Percentiles rank a stretch among this genome's conserved stretches.
Evolutionary conservation across 1,140 invertebrate species (phyloP).

Genomic region (Neoseiulus cucumeris): DNA sequence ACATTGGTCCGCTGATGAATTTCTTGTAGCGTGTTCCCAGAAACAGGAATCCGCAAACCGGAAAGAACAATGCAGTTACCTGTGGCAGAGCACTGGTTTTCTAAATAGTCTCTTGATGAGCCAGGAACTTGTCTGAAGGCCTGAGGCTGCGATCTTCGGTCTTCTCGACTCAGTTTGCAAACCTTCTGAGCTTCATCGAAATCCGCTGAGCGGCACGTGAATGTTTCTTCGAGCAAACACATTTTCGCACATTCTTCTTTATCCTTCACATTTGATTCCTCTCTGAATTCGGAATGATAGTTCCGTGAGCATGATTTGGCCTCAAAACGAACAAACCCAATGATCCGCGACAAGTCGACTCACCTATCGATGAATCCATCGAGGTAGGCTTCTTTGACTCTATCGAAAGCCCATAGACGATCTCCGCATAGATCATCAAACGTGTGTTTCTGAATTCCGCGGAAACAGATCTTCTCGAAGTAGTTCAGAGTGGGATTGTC

Average conservation of each 20-base stretch:
- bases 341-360: neutral
- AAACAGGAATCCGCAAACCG: neutral
- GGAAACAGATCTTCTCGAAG: slow-evolving; percentile 31
- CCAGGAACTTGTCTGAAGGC: slow-evolving; percentile 29
- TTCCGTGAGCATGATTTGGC: too few species aligned
- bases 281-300: slow-evolving; percentile 12
- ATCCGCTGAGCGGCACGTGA: slow-evolving; percentile 32
- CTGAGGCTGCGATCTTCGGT: slow-evolving; percentile 31
- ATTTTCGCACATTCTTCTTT: slow-evolving; percentile 31
- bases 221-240: slow-evolving; percentile 30
- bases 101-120: slow-evolving; percentile 31
- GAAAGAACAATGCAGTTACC: slow-evolving; percentile 15
- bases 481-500: slow-evolving; percentile 27
- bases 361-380: slow-evolving; percentile 31
- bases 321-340: too few species aligned
- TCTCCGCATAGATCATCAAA: slow-evolving; percentile 32
- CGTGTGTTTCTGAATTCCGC: slow-evolving; percentile 23
- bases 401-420: slow-evolving; percentile 33
- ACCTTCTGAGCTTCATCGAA: slow-evolving; percentile 27
- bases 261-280: slow-evolving; percentile 27
- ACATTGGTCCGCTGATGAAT: neutral
- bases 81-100: slow-evolving; percentile 33
- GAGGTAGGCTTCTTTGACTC: slow-evolving; percentile 30
- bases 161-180: slow-evolving; percentile 32
- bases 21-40: too few species aligned